A percentile compares a stretch with the other conserved stretches of the same genome.
phyloP scores from a whole-genome alignment of 2,113 vertebrate genomes.

The Micromys minutus region DNA sequence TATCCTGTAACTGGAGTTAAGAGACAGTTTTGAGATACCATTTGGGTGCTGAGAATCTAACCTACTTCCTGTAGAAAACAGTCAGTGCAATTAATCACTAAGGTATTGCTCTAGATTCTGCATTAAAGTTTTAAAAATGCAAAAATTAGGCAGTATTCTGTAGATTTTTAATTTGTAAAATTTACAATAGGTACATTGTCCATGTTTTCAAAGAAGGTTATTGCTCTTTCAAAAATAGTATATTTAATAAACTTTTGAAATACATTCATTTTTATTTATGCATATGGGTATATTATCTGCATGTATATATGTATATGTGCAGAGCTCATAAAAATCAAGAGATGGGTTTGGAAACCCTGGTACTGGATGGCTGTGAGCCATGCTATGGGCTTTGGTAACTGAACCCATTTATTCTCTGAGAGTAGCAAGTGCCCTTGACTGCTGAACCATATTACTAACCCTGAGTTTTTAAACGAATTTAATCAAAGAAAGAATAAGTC shows the following conservation, averaged over 20 bases:
- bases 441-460: not conserved
- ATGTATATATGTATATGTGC: not conserved
- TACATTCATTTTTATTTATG: not conserved
- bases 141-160: slow-evolving; percentile 31
- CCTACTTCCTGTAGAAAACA: not conserved
- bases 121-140: not conserved
- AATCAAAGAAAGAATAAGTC: not conserved
- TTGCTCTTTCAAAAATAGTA: not conserved
- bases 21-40: not conserved
- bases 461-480: not conserved
- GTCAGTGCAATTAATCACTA: not conserved
- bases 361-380: not conserved
- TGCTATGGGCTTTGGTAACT: not conserved
- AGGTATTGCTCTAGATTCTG: not conserved
- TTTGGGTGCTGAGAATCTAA: not conserved
- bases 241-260: not conserved
- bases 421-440: not conserved
- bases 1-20: not conserved
- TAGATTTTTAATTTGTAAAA: slow-evolving; percentile 48
- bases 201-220: not conserved
- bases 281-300: not conserved
- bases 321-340: not conserved
- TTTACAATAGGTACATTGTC: not conserved
- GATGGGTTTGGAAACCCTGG: not conserved
- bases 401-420: not conserved